Evolutionary conservation across 2,888 invertebrate species (phyloP).

Genomic region (Coenonympha glycerion): DNA sequence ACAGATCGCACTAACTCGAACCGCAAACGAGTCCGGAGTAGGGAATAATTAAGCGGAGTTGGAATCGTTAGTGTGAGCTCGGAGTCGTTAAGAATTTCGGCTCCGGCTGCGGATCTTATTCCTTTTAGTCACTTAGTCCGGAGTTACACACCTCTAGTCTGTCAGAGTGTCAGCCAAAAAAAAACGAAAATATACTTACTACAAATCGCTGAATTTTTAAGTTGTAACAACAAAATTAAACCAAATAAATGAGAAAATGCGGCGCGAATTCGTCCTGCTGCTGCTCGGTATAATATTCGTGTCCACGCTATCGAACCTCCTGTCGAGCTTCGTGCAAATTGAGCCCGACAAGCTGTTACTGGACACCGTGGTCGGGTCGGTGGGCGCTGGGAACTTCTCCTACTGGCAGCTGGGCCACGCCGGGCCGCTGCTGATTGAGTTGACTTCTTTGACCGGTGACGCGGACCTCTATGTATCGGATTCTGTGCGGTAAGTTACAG

Average conservation of each 20-base stretch:
- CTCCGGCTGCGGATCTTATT: too few species aligned
- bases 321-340: slow-evolving; percentile 47
- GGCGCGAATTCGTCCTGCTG: slow-evolving; percentile 8
- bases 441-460: slow-evolving; percentile 57
- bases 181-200: too few species aligned
- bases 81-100: too few species aligned
- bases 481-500: slow-evolving; percentile 51
- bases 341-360: slow-evolving; percentile 52
- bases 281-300: slow-evolving; percentile 52
- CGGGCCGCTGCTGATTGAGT: slow-evolving; percentile 55
- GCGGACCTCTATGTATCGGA: slow-evolving; percentile 66
- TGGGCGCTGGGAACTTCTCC: slow-evolving; percentile 64
- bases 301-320: slow-evolving; percentile 53
- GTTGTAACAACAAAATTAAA: too few species aligned
- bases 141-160: too few species aligned
- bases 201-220: too few species aligned
- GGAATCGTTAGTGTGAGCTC: too few species aligned
- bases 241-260: slow-evolving; percentile 1
- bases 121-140: too few species aligned
- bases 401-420: slow-evolving; percentile 64
- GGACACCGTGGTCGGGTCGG: slow-evolving; percentile 55
- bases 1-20: too few species aligned
- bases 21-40: too few species aligned
- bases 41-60: too few species aligned
- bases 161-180: too few species aligned